Base-by-base conservation (phyloP, 2,888 invertebrate species). In the Asteroscopus sphinx region DNA sequence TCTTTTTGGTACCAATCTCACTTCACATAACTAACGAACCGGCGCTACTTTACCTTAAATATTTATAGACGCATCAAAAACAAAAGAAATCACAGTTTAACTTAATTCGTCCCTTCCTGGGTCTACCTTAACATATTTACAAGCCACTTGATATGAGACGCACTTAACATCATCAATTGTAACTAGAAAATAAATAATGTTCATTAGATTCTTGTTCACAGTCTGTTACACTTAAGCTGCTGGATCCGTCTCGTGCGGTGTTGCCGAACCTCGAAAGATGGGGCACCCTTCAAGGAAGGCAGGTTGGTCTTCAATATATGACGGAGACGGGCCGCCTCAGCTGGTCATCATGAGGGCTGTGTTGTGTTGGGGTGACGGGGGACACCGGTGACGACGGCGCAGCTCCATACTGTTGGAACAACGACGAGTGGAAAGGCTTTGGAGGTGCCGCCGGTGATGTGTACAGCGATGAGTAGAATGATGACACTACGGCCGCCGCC, bases 251-350 rank as follows among this genome's bases (percentile, higher is more conserved):
- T 63, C 45, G 33, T 70, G 61, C 72, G 75, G 64, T 62, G 72
- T 57, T 82, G 88, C 88, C 88, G 73, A 83, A 81, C 90, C 89
- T 83, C 68, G 75, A 84, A 82, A 72, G 80, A 77, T 41, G 51
- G 51, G 30, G 55, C 16, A 58, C 72, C 83, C 75, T 86, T 91
- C 87, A 92, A 88, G 92, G 89, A 81, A 93, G 90, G 88, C 87
- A 83, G 58, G 89, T 85, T 80, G 92, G 92, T 81, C 92, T 93
- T 93, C 95, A 96, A 93, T 96, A 96, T 91, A 96, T 96, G 76
- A 97, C 96, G 58, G 96, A 95, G 32, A 96, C 96, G 0, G 96
- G 96, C 90, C 96, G 95, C 81, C 96, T 89, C 3, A 96, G 94
- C 80, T 96, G 95, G 76, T 95, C 95, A 69, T 95, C 95, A 72